Percentiles rank a stretch among this genome's conserved stretches.
phyloP scores from a whole-genome alignment of 2,888 invertebrate species.

The Proisotoma minuta region DNA sequence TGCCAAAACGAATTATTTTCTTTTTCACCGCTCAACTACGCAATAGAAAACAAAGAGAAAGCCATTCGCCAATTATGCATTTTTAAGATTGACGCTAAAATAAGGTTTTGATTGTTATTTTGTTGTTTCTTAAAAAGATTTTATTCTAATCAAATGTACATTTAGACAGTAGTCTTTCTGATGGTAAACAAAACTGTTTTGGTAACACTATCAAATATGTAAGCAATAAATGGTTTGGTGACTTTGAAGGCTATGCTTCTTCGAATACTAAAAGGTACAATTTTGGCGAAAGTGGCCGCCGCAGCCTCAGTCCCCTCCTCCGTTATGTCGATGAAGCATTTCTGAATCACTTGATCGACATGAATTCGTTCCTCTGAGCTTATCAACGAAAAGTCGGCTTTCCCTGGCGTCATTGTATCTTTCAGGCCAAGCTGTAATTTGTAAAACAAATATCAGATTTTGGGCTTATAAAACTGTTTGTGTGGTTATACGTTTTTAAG shows the following conservation, averaged over 20 bases:
- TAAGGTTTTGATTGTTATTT: too few relatives aligned
- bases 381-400: slow-evolving; percentile 15
- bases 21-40: too few relatives aligned
- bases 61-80: too few relatives aligned
- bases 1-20: too few relatives aligned
- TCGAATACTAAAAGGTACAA: neutral
- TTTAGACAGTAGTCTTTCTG: slow-evolving; percentile 13
- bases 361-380: slow-evolving; percentile 8
- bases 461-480: neutral
- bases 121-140: too few relatives aligned
- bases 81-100: too few relatives aligned
- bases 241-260: slow-evolving; percentile 15
- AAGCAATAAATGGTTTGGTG: slow-evolving; percentile 29
- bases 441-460: neutral
- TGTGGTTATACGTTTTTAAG: neutral
- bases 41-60: too few relatives aligned
- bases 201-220: slow-evolving; percentile 29
- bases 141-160: too few relatives aligned
- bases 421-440: slow-evolving; percentile 11
- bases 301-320: slow-evolving; percentile 18
- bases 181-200: slow-evolving; percentile 22
- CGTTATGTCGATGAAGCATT: slow-evolving; percentile 13
- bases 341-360: slow-evolving; percentile 18
- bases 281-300: slow-evolving; percentile 1
- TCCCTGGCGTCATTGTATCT: slow-evolving; percentile 8